Percentiles rank a stretch among this genome's conserved stretches.
Conservation (phyloP, 2,113 vertebrate genomes). For the Ginglymostoma cirratum region DNA sequence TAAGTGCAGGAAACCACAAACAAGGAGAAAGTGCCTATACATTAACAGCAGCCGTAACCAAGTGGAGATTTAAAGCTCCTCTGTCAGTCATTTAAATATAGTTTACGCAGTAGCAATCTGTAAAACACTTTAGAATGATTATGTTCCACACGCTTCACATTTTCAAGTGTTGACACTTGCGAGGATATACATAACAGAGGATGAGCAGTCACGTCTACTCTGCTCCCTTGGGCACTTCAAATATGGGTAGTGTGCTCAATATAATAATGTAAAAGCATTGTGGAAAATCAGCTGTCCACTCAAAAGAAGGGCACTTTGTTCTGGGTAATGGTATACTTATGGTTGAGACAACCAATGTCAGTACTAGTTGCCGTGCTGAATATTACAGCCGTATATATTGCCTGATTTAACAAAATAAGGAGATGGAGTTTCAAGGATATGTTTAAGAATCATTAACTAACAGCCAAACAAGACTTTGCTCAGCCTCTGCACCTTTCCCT, state of each 20-base stretch:
- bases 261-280: neutral
- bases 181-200: neutral
- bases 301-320: neutral
- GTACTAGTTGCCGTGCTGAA: neutral
- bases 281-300: neutral
- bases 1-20: neutral
- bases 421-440: neutral
- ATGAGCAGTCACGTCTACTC: neutral
- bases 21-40: neutral
- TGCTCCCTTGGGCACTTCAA: neutral
- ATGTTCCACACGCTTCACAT: neutral
- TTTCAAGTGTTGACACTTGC: conserved; percentile 2
- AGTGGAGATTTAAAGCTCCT: neutral
- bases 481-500: neutral
- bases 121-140: neutral
- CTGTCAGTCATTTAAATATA: neutral
- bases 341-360: neutral
- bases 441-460: neutral
- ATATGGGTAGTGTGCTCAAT: neutral
- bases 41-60: neutral
- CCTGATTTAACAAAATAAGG: neutral
- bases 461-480: neutral
- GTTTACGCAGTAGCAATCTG: neutral
- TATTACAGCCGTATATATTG: neutral
- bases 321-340: neutral